Conservation (phyloP, 2,113 vertebrate genomes). For the Megalops atlanticus region DNA sequence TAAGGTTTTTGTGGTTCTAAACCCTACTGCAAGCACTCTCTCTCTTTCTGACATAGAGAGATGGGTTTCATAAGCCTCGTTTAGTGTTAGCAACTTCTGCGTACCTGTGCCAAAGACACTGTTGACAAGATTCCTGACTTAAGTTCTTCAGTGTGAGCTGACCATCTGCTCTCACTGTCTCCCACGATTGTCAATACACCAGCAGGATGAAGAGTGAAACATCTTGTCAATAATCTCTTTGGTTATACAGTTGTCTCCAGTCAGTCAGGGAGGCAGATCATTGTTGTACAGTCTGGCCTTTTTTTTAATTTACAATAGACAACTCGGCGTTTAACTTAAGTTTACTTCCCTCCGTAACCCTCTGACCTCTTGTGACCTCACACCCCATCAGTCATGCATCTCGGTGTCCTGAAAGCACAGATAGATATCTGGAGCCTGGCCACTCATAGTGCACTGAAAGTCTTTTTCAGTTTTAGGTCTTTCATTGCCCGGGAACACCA, state of each 20-base stretch:
- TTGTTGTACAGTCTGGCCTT: neutral
- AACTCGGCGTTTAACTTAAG: neutral
- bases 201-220: neutral
- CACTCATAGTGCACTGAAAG: neutral
- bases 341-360: neutral
- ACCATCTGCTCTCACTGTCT: neutral
- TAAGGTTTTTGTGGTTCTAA: neutral
- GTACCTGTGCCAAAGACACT: neutral
- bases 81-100: neutral
- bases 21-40: too few relatives aligned
- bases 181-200: neutral
- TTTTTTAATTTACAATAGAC: neutral
- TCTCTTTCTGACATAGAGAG: constrained; percentile 7
- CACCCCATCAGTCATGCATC: constrained; percentile 9
- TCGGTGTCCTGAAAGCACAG: neutral
- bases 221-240: neutral
- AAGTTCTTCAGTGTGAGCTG: neutral
- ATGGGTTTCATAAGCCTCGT: neutral
- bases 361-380: neutral
- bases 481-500: neutral
- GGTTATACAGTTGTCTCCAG: neutral
- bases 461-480: neutral
- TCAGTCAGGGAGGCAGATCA: neutral
- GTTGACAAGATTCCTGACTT: neutral
- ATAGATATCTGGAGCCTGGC: neutral